Base-by-base conservation (phyloP, 2,113 vertebrate species). In the Stegastes partitus region DNA sequence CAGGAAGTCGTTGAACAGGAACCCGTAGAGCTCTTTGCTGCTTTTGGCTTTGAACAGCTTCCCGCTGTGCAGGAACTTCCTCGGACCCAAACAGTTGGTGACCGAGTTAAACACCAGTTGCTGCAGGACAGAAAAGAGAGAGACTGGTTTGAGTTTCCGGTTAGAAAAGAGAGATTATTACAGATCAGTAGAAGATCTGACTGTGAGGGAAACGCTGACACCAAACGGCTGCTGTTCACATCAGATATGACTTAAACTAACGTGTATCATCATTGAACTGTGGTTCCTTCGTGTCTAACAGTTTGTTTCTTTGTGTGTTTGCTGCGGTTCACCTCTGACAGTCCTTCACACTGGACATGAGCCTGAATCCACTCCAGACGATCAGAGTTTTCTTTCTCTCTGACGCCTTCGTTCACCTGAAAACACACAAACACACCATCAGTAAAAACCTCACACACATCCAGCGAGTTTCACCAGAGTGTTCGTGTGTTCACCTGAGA, bases 51-150 rank as follows among this genome's bases (percentile, higher is more conserved):
- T 99, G 83, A 99, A 99, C 57, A 99, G 95, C 80, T 98, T 99
- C 65, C 98, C 98, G 2, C 98, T 99, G 96, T 99, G 97, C 78
- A 99, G 96, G 89, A 99, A 99, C 94, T 99, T 99, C 87, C 98
- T 95, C 7, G 98, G 98, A 39, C 98, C 98, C 94, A 99, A 88
- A 93, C 98, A 99, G 91, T 99, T 99, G 81, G 98, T 99, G 87
- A 99, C 98, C 0, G 98, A 99, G 91, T 99, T 99, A 91, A 99
- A 99, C 67, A 99, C 98, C 66, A 99, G 95, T 98, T 99, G 98
- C 98, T 99, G 92, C 59, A 86, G 82, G 86, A 81, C 0, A 68
- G 87, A 5, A 66, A 1, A 7, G 10, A 37, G 1, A 23, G 4
- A 34, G 31, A 34, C 7, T 34, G 31, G 1, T 34, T 34, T 10